Conservation (phyloP, 2,113 vertebrate species). For the Pseudolaguvia tuberculata region DNA sequence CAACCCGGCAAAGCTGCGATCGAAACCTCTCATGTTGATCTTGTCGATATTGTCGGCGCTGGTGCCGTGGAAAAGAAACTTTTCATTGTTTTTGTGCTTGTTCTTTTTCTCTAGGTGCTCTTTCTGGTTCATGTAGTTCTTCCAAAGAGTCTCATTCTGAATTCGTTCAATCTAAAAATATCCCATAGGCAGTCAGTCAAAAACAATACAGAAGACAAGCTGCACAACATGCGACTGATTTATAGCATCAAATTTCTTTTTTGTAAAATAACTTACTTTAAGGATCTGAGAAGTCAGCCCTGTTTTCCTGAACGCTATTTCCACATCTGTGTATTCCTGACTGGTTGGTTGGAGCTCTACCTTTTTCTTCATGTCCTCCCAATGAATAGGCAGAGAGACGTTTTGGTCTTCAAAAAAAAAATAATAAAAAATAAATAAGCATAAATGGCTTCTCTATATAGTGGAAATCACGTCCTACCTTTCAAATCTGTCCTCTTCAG, state of each 20-base stretch:
- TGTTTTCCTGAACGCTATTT: constrained; percentile 50
- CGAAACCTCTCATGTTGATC: constrained; percentile 77
- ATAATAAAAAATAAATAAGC: neutral
- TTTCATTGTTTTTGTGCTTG: constrained; percentile 68
- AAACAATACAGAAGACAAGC: neutral
- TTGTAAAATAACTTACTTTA: constrained; percentile 55
- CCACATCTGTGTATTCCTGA: constrained; percentile 61
- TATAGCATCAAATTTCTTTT: neutral
- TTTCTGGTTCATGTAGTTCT: constrained; percentile 78
- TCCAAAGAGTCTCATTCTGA: constrained; percentile 79
- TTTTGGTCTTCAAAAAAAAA: neutral
- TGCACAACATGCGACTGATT: neutral
- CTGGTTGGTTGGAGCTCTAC: constrained; percentile 50
- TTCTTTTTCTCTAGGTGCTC: constrained; percentile 76
- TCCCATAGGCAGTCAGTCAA: neutral
- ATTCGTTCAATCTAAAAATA: constrained; percentile 78
- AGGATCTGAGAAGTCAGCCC: constrained; percentile 54
- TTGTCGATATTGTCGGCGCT: constrained; percentile 40
- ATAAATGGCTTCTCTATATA: neutral
- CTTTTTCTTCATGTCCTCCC: constrained; percentile 71
- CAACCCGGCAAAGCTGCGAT: constrained; percentile 81
- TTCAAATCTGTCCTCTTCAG: constrained; percentile 47
- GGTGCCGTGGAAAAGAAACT: constrained; percentile 80
- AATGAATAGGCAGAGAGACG: constrained; percentile 59
- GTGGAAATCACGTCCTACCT: constrained; percentile 44